phyloP scores from a whole-genome alignment of 2,888 invertebrate species.

The Homarus gammarus region DNA sequence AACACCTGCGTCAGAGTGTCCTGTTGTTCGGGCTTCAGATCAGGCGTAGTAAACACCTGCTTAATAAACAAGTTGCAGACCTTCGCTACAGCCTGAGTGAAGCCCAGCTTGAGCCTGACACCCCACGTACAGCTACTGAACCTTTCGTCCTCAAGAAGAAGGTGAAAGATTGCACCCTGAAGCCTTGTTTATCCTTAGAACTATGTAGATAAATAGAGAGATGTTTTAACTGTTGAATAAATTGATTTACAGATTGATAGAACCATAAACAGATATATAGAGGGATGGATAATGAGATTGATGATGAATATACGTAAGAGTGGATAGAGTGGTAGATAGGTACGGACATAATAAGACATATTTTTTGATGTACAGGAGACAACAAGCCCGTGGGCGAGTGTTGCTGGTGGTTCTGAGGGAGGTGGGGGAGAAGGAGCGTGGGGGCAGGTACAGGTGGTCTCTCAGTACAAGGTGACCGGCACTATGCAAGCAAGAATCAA shows the following conservation, averaged over 20 bases:
- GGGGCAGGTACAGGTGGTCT: conserved; percentile 24
- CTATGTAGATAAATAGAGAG: no score
- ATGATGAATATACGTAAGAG: no score
- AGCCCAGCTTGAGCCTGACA: neutral
- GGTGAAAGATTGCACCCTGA: neutral
- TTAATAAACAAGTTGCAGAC: neutral
- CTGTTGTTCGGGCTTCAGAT: neutral
- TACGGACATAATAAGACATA: no score
- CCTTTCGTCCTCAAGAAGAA: conserved; percentile 8
- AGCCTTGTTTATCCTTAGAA: no score
- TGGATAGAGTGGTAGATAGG: no score
- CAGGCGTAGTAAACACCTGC: neutral
- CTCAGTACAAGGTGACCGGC: conserved; percentile 32
- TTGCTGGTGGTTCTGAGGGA: neutral
- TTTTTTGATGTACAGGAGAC: neutral
- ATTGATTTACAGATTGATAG: no score
- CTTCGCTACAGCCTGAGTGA: neutral
- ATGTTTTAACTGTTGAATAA: no score
- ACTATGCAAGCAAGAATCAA: conserved; percentile 1
- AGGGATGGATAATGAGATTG: no score
- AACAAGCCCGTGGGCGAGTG: neutral
- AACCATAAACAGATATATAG: no score
- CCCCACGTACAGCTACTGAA: neutral
- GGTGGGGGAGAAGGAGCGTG: neutral
- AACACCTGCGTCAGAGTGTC: neutral